phyloP scores from a whole-genome alignment of 2,797 vertebrate species.

The Leptatherina wallacei region DNA sequence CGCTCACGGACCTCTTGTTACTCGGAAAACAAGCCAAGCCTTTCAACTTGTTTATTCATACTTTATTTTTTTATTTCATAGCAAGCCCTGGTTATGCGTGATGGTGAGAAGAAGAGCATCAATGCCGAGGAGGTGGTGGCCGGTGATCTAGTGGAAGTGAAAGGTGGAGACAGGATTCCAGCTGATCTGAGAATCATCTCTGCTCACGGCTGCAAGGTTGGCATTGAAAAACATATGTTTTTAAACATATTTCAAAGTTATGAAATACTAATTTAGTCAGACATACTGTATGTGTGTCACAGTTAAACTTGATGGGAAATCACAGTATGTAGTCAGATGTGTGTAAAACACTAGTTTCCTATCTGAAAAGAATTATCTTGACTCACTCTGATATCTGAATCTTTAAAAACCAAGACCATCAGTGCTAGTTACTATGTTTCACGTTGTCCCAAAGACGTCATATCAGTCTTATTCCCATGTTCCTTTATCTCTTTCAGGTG shows the following conservation, averaged over 20 bases:
- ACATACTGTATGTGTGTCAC: not conserved
- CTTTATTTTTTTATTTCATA: constrained; percentile 53
- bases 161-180: constrained; percentile 95
- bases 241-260: not conserved
- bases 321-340: not conserved
- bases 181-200: constrained; percentile 93
- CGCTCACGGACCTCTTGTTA: not conserved
- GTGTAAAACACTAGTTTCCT: not conserved
- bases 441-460: not conserved
- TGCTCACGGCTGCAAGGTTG: constrained; percentile 94
- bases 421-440: not conserved
- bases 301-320: not conserved
- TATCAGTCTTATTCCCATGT: too few species aligned
- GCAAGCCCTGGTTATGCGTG: constrained; percentile 96
- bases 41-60: not conserved
- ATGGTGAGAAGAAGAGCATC: constrained; percentile 92
- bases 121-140: constrained; percentile 93
- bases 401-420: not conserved
- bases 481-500: constrained; percentile 81
- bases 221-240: not conserved
- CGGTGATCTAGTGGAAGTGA: constrained; percentile 95
- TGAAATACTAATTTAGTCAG: not conserved
- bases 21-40: not conserved
- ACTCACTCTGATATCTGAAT: not conserved
- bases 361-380: not conserved